phyloP scores from a whole-genome alignment of 1,140 invertebrate genomes.

The Saccostrea cuccullata region DNA sequence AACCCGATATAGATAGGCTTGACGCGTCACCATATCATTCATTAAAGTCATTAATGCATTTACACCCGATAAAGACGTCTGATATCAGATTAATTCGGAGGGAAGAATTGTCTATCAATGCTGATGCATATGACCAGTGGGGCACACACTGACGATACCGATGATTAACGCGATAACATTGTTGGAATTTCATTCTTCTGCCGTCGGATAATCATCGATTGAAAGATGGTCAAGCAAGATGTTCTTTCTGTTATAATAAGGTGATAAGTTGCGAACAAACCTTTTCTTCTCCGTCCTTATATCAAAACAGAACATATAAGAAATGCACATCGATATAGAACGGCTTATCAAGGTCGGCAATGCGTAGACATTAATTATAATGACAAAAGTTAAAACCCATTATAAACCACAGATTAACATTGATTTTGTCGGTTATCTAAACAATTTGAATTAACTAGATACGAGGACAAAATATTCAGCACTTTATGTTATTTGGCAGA shows the following conservation, averaged over 20 bases:
- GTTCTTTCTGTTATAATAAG: not conserved
- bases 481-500: conserved; percentile 15
- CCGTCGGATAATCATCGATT: conserved; percentile 34
- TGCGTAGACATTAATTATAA: conserved; percentile 24
- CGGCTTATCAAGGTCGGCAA: conserved; percentile 12
- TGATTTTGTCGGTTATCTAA: conserved; percentile 24
- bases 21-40: conserved; percentile 19
- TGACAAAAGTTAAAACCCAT: conserved; percentile 29
- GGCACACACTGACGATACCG: conserved; percentile 8
- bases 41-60: conserved; percentile 36
- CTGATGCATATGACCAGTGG: not conserved
- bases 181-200: conserved; percentile 15
- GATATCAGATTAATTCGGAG: conserved; percentile 28
- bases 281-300: not conserved
- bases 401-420: conserved; percentile 14
- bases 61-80: not conserved
- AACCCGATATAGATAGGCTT: conserved; percentile 14
- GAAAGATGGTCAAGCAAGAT: conserved; percentile 32
- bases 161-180: conserved; percentile 25
- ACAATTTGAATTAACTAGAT: conserved; percentile 13
- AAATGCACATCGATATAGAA: not conserved
- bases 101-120: conserved; percentile 20
- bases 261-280: conserved; percentile 21
- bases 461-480: conserved; percentile 20
- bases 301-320: not conserved